Conservation (phyloP, 92 coral and sea anemone genomes). For the Desmophyllum pertusum region DNA sequence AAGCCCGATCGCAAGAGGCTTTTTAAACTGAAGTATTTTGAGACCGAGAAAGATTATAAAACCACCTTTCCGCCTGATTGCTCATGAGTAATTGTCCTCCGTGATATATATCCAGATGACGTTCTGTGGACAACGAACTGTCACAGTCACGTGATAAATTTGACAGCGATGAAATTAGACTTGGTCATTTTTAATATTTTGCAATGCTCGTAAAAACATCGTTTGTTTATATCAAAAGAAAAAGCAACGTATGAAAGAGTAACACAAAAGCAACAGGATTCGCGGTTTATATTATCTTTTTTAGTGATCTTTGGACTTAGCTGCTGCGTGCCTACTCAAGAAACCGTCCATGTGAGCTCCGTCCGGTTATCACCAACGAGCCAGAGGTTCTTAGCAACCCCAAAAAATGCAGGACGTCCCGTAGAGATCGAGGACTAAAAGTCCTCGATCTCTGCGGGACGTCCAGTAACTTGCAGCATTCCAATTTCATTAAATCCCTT, state of each 20-base stretch:
- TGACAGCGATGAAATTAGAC: not conserved
- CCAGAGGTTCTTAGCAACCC: too few species aligned
- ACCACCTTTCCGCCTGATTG: not conserved
- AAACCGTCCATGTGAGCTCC: too few species aligned
- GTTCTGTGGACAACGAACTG: not conserved
- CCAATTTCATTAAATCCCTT: too few species aligned
- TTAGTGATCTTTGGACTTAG: not conserved
- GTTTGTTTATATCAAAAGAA: not conserved
- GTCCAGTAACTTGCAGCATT: too few species aligned
- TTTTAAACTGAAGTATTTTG: not conserved
- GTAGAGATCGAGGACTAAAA: too few species aligned
- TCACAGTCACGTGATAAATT: not conserved
- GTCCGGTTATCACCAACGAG: too few species aligned
- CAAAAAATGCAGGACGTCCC: too few species aligned
- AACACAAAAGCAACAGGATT: not conserved
- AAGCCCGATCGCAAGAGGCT: not conserved
- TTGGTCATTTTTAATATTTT: not conserved
- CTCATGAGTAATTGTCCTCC: not conserved
- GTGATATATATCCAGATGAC: not conserved
- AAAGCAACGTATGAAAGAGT: not conserved
- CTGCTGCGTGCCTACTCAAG: not conserved
- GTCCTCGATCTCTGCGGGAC: too few species aligned
- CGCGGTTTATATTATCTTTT: not conserved
- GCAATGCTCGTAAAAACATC: not conserved
- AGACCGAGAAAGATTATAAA: not conserved